Percentiles rank a stretch among this genome's conserved stretches.
phyloP scores from a whole-genome alignment of 2,888 invertebrate species.

The Andrena bicolor region DNA sequence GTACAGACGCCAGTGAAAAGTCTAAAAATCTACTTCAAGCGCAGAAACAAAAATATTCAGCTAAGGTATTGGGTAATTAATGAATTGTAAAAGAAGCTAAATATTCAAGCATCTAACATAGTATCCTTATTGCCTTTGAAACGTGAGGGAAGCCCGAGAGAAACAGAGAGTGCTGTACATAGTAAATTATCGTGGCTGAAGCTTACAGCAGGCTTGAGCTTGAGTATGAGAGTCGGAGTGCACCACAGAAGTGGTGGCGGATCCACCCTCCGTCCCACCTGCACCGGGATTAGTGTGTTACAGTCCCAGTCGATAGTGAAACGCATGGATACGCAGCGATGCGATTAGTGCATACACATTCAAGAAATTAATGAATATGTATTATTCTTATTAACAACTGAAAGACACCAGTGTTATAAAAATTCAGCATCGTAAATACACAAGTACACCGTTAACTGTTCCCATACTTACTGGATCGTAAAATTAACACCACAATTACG shows the following conservation, averaged over 20 bases:
- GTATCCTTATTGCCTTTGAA: slow-evolving; percentile 25
- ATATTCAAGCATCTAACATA: slow-evolving; percentile 29
- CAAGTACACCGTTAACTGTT: slow-evolving; percentile 40
- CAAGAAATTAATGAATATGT: slow-evolving; percentile 27
- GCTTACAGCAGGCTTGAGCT: slow-evolving; percentile 84
- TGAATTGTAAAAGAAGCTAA: background rate
- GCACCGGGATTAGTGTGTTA: slow-evolving; percentile 84
- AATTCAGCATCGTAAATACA: slow-evolving; percentile 12
- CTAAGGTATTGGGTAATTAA: background rate
- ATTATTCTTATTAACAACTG: slow-evolving; percentile 35
- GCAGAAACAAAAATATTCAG: slow-evolving; percentile 20
- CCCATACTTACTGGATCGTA: slow-evolving; percentile 8
- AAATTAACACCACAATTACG: background rate
- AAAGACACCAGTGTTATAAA: slow-evolving; percentile 16
- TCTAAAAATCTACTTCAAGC: background rate
- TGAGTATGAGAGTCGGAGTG: slow-evolving; percentile 81
- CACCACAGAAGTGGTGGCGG: slow-evolving; percentile 81
- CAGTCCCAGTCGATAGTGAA: slow-evolving; percentile 74
- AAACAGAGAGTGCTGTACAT: slow-evolving; percentile 71
- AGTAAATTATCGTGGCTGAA: slow-evolving; percentile 79
- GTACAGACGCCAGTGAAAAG: background rate
- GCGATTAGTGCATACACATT: slow-evolving; percentile 54
- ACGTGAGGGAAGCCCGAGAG: slow-evolving; percentile 29
- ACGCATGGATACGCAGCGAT: slow-evolving; percentile 49
- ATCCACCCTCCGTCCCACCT: slow-evolving; percentile 83